Evolutionary conservation across 2,888 invertebrate species (phyloP), one percentile per base, ranked within the genome.

Genomic region (Terebella lapidaria): DNA sequence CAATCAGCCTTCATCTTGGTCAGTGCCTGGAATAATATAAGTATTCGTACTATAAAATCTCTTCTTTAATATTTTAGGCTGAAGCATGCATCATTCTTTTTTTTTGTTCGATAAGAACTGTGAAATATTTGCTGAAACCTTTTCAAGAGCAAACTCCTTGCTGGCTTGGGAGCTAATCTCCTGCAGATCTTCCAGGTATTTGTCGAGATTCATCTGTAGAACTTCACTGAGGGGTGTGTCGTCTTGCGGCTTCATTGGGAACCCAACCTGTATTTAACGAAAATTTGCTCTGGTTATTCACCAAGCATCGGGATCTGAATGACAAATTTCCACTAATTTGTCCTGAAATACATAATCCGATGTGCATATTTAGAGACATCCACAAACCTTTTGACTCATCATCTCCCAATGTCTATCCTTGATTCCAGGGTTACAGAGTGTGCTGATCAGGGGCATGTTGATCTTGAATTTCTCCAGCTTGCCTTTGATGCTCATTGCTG

Each of bases 401-500:
- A 74, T 71, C 35, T 73, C 68, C 79, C 79, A 79, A 65, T 79
- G 79, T 26, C 79, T 69, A 56, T 74, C 66, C 65, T 79, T 79
- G 60, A 79, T 75, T 35, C 79, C 79, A 3, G 78, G 77, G 62
- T 78, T 78, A 69, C 79, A 79, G 29, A 79, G 69, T 18, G 75
- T 74, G 57, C 72, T 73, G 55, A 79, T 78, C 3, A 77, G 72
- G 1, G 79, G 79, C 72, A 80, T 74, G 68, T 79, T 76, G 56
- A 78, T 77, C 68, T 75, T 76, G 68, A 80, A 79, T 63, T 76
- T 78, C 70, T 80, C 78, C 56, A 79, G 70, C 54, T 74, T 77
- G 27, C 72, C 71, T 61, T 79, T 79, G 61, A 80, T 78, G 18
- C 75, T 75, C 3, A 71, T 67, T 0, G 79, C 71, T 15, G 77